Evolutionary conservation across 2,797 vertebrate species (phyloP).

Genomic region (Channa striata): DNA sequence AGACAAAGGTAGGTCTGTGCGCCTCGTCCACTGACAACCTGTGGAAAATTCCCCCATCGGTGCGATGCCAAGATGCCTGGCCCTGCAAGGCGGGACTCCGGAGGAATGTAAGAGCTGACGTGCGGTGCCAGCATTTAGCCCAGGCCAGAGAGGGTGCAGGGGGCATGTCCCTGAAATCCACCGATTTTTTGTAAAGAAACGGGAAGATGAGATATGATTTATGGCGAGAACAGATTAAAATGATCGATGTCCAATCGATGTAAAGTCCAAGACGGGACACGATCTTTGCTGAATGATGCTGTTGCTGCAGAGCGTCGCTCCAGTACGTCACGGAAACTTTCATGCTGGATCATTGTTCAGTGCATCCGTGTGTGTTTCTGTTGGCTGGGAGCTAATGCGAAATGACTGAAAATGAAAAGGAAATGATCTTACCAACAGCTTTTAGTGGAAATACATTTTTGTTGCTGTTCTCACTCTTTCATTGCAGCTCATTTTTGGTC

Average conservation of each 20-base stretch:
- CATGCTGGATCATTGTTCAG: no score
- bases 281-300: no score
- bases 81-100: slow-evolving; percentile 44
- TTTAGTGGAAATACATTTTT: no score
- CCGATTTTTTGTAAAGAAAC: slow-evolving; percentile 1
- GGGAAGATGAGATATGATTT: neutral
- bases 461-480: slow-evolving; percentile 4
- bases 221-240: neutral
- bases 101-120: slow-evolving; percentile 70
- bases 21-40: slow-evolving; percentile 70
- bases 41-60: slow-evolving; percentile 82
- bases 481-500: slow-evolving; percentile 26
- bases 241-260: neutral
- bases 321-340: no score
- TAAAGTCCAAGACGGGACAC: neutral
- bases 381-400: neutral
- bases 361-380: slow-evolving; percentile 4
- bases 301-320: no score
- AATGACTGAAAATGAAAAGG: no score
- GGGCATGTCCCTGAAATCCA: slow-evolving; percentile 18
- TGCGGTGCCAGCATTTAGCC: slow-evolving; percentile 53
- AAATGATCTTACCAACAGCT: no score
- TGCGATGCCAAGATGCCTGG: slow-evolving; percentile 71
- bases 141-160: slow-evolving; percentile 29
- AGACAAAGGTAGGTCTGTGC: slow-evolving; percentile 83